Evolutionary conservation across 2,888 invertebrate genomes (phyloP).

Genomic region (Pterostichus madidus): DNA sequence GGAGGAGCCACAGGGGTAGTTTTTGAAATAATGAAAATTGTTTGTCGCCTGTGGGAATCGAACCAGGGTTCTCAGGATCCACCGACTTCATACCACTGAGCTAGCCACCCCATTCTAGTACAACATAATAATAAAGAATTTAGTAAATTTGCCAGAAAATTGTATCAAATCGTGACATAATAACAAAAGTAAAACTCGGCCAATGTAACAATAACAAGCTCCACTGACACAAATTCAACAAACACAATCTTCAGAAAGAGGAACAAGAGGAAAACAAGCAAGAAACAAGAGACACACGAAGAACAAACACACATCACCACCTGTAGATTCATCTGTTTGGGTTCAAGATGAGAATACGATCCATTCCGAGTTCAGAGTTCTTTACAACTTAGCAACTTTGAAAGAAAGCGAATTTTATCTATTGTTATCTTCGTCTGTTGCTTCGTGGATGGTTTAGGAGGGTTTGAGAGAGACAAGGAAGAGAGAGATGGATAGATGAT

Average conservation of each 20-base stretch:
- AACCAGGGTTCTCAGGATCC: too few relatives aligned
- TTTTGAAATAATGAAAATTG: too few relatives aligned
- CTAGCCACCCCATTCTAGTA: too few relatives aligned
- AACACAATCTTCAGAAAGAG: neutral
- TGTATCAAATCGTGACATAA: too few relatives aligned
- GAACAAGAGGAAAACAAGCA: neutral
- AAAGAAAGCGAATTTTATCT: neutral
- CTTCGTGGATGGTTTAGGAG: neutral
- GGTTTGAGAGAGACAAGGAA: neutral
- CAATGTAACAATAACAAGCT: too few relatives aligned
- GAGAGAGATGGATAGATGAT: too few relatives aligned
- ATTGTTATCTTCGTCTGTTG: neutral
- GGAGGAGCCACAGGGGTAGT: too few relatives aligned
- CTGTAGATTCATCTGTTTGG: constrained; percentile 43
- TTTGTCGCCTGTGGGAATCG: too few relatives aligned
- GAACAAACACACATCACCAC: constrained; percentile 43
- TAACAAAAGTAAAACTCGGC: too few relatives aligned
- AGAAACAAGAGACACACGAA: constrained; percentile 18
- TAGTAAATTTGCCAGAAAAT: too few relatives aligned
- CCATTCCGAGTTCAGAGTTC: constrained; percentile 7
- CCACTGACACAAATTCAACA: neutral
- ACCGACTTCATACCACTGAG: too few relatives aligned
- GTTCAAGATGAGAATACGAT: neutral
- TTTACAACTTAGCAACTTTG: neutral
- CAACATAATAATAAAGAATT: too few relatives aligned